A percentile compares a stretch with the other conserved stretches of the same genome.
Conservation (phyloP, 2,797 vertebrate species). For the Etheostoma nigrum region DNA sequence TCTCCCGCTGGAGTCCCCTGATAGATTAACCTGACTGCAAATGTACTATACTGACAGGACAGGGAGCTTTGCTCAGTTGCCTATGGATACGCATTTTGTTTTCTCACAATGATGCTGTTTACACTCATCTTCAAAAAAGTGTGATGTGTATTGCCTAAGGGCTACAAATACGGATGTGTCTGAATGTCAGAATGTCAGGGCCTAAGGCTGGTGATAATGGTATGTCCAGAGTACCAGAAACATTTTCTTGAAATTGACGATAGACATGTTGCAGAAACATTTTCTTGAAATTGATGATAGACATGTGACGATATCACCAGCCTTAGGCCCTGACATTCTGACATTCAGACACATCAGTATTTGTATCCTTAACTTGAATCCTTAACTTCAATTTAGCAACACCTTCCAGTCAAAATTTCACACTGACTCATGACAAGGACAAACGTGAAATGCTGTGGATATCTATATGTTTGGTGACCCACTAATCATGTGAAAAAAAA, state of each 20-base stretch:
- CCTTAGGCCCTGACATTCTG: too few relatives aligned
- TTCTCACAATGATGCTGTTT: conserved; percentile 3
- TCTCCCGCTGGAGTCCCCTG: conserved; percentile 10
- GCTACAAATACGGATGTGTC: conserved; percentile 1
- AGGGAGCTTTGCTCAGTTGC: conserved; percentile 1
- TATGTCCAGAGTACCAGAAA: background rate
- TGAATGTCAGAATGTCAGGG: conserved; percentile 7
- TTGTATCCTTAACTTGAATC: background rate
- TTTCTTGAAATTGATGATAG: too few relatives aligned
- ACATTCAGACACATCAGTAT: too few relatives aligned
- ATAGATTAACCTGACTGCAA: conserved; percentile 21
- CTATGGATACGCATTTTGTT: background rate
- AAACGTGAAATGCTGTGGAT: too few relatives aligned
- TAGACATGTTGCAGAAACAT: background rate
- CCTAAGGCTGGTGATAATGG: background rate
- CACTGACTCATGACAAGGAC: too few relatives aligned
- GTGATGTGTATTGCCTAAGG: background rate
- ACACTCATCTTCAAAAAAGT: background rate
- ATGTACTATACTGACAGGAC: background rate
- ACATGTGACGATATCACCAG: too few relatives aligned
- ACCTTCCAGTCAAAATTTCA: too few relatives aligned
- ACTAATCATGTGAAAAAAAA: too few relatives aligned
- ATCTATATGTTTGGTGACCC: too few relatives aligned
- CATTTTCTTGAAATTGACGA: background rate
- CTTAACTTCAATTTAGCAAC: background rate